Conservation (phyloP, 2,888 invertebrate species). For the Copidosoma aretas region DNA sequence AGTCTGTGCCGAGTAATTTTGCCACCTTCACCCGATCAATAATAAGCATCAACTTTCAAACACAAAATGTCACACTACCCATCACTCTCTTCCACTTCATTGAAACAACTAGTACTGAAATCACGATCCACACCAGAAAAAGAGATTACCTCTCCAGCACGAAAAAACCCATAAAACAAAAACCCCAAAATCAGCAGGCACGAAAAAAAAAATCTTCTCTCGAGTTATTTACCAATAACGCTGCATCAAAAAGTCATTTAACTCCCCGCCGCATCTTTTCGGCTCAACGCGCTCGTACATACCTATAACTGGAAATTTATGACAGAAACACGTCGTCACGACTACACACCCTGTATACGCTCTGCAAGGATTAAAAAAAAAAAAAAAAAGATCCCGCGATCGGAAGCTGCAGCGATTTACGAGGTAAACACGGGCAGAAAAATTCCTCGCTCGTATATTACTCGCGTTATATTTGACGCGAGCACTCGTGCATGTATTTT, state of each 20-base stretch:
- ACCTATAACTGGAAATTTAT: neutral
- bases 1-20: too few species aligned
- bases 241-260: neutral
- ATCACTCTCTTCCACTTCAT: too few species aligned
- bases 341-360: neutral
- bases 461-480: constrained; percentile 21
- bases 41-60: too few species aligned
- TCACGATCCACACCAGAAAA: too few species aligned
- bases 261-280: neutral
- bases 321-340: neutral
- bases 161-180: neutral
- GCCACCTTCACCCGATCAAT: too few species aligned
- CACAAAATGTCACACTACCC: too few species aligned
- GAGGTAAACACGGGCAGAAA: constrained; percentile 22
- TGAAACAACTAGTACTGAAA: too few species aligned
- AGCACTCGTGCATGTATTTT: too few species aligned
- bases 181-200: too few species aligned
- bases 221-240: neutral
- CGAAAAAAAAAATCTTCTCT: neutral
- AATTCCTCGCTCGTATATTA: constrained; percentile 17
- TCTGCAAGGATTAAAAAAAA: neutral
- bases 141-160: too few species aligned
- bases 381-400: neutral
- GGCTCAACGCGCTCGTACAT: neutral
- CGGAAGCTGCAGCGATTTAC: constrained; percentile 20